Evolutionary conservation across 2,888 invertebrate species (phyloP), one percentile per base, ranked within the genome.

Genomic region (Aradus depressus): DNA sequence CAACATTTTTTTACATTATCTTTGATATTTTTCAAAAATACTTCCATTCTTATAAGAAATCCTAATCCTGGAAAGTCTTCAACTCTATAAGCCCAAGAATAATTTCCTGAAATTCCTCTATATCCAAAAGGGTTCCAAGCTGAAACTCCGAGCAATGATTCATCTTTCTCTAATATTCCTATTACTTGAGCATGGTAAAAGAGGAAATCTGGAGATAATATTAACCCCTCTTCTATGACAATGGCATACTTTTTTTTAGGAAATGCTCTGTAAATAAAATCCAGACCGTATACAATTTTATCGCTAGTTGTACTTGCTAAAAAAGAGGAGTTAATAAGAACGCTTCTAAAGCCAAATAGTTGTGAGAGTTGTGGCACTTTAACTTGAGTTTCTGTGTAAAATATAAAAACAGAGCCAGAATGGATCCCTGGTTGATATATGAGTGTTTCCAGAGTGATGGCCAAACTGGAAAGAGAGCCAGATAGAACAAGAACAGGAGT

Each of bases 381-480:
- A 2, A 10, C 21, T 45, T 59, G 57, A 2, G 51, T 35, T 34
- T 51, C 57, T 31, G 55, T 45, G 44, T 60, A 54, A 4, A 62
- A 51, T 14, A 61, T 57, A 31, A 58, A 53, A 12, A 73, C 70
- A 60, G 66, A 65, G 10, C 66, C 63, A 4, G 67, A 65, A 34
- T 69, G 67, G 18, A 75, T 64, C 2, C 75, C 74, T 16, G 72
- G 72, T 60, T 74, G 74, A 60, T 70, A 66, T 26, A 73, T 62
- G 10, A 74, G 60, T 2, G 73, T 72, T 55, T 50, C 60, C 44
- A 53, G 57, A 39, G 54, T 62, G 50, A 53, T 42, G 6, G 44
- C 59, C 44, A 56, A 48, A 10, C 59, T 54, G 28, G 53, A 41
- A 1, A 60, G 47, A 2, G 52, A 52, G 6, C 59, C 54, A 35